Evolutionary conservation across 2,888 invertebrate species (phyloP).

Genomic region (Eumacrocentrus americanus): DNA sequence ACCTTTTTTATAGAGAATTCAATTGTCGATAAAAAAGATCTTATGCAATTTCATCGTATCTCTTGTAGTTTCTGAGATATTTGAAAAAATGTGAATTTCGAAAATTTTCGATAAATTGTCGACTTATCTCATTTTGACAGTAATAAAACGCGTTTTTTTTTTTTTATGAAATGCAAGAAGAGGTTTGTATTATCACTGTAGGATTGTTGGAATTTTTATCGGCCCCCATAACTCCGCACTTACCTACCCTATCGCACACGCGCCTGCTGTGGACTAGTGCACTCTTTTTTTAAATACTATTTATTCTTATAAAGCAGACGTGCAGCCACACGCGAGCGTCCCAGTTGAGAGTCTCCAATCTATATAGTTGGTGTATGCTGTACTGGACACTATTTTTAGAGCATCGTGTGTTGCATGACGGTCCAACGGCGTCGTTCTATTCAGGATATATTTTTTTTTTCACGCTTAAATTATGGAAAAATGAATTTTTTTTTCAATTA

Average conservation of each 20-base stretch:
- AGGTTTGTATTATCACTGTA: too few relatives aligned
- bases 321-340: conserved; percentile 42
- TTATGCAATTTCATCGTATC: too few relatives aligned
- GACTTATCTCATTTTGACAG: too few relatives aligned
- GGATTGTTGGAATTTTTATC: too few relatives aligned
- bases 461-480: conserved; percentile 10
- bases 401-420: conserved; percentile 29
- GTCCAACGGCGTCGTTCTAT: conserved; percentile 18
- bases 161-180: too few relatives aligned
- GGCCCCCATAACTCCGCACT: conserved; percentile 31
- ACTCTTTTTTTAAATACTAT: conserved; percentile 15
- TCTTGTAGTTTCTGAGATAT: too few relatives aligned
- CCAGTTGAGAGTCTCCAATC: conserved; percentile 28
- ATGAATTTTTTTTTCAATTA: not conserved
- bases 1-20: too few relatives aligned
- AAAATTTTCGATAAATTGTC: too few relatives aligned
- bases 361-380: conserved; percentile 16
- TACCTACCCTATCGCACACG: conserved; percentile 34
- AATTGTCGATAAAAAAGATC: too few relatives aligned
- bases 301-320: conserved; percentile 32
- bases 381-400: conserved; percentile 30
- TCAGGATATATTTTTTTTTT: conserved; percentile 11
- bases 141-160: too few relatives aligned
- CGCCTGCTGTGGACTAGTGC: conserved; percentile 25
- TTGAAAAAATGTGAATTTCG: too few relatives aligned